A percentile compares a stretch with the other conserved stretches of the same genome.
These are phyloP conservation scores for Lerema accius DNA, from an alignment of 1,140 invertebrate genomes.

Conservation along the genomic window DNA sequence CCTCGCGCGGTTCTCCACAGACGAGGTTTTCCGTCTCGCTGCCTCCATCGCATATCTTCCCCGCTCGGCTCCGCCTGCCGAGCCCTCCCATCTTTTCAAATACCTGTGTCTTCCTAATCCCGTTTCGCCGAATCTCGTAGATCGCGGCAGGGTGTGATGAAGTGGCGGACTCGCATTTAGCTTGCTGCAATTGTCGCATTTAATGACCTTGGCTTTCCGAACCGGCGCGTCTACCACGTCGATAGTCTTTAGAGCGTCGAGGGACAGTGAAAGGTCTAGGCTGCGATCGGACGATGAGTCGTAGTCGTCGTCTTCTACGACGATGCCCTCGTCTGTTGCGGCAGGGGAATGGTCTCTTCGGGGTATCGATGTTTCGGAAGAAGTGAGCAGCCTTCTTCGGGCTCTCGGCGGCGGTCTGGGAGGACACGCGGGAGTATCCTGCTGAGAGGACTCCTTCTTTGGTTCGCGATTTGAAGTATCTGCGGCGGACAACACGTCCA, in stretches of 20 bases:
- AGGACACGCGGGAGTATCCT: conserved; percentile 60
- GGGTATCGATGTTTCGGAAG: conserved; percentile 67
- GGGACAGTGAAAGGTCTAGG: conserved; percentile 73
- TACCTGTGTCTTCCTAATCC: conserved; percentile 71
- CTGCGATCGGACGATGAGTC: conserved; percentile 81
- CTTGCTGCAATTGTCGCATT: conserved; percentile 77
- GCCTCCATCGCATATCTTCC: conserved; percentile 67
- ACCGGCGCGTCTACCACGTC: conserved; percentile 67
- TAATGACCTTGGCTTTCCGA: conserved; percentile 66
- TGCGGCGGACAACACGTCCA: conserved; percentile 72
- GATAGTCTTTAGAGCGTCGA: conserved; percentile 69
- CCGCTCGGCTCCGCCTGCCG: conserved; percentile 62
- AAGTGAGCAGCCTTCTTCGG: conserved; percentile 64
- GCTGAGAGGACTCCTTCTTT: conserved; percentile 59
- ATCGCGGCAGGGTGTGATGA: conserved; percentile 72
- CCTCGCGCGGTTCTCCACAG: conserved; percentile 68
- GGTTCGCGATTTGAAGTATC: conserved; percentile 64
- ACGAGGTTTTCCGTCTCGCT: conserved; percentile 67
- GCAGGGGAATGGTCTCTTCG: conserved; percentile 72
- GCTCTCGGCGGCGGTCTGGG: conserved; percentile 71
- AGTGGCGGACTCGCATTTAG: conserved; percentile 57
- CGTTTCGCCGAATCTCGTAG: conserved; percentile 59
- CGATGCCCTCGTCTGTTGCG: conserved; percentile 78
- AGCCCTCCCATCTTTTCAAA: conserved; percentile 75
- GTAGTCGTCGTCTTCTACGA: conserved; percentile 81